Base-by-base conservation (phyloP, 2,888 invertebrate species). In the Lypha dubia region DNA sequence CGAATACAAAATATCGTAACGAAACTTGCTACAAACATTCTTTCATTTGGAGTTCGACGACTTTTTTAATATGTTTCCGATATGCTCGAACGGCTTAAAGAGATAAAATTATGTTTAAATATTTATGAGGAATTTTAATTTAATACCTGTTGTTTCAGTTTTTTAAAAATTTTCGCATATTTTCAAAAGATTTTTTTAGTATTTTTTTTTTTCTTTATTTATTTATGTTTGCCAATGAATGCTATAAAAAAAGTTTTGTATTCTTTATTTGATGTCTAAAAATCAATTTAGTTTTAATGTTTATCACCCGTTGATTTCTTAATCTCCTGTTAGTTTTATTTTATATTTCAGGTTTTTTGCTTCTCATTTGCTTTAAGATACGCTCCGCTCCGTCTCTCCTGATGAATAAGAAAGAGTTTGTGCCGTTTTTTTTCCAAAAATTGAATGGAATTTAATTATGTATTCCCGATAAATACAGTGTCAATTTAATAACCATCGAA, bases 301-400 rank as follows among this genome's bases (percentile, higher is more conserved):
- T 80, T 84, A 84, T 84, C 76, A 81, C 81, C 81, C 84, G 84
- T 84, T 84, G 84, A 81, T 74, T 84, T 84, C 77, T 84, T 74
- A 81, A 77, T 81, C 81, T 56, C 17, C 53, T 51, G 24, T 53
- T 68, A 38, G 38, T 75, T 44, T 28, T 24, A 3, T 22, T 28
- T 62, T 8, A 1, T 67, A 20, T 56, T 28, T 65, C 73, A 22
- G 35, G 46, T 49, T 53, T 63, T 13, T n/a, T n/a, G n/a, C n/a
- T n/a, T n/a, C n/a, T n/a, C n/a, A n/a, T n/a, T n/a, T n/a, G n/a
- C 24, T 58, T 67, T 44, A 3, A 5, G 5, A 22, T 22, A 17
- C 46, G n/a, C 17, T 38, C 20, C 7, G 44, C 32, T 1, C 22
- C 1, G 49, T 53, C 20, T 32, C 46, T 73, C 9, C 24, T 35